These are phyloP conservation scores for Myotis planiceps DNA, from an alignment of 2,797 vertebrate species.

Conservation along the genomic window DNA sequence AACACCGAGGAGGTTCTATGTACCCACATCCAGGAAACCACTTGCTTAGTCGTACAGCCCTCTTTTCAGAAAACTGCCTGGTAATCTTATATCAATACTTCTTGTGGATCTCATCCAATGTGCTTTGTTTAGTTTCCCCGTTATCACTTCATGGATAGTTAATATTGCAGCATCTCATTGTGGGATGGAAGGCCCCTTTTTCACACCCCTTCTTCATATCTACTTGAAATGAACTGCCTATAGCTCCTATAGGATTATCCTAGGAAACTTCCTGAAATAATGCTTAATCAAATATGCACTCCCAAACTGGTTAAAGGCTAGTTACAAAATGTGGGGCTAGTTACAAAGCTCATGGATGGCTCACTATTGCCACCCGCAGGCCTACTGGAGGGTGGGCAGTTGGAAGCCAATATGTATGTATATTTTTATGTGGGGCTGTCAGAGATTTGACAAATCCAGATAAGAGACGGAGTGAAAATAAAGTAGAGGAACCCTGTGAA, in stretches of 20 bases:
- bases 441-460: not conserved
- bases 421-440: not conserved
- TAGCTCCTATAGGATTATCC: not conserved
- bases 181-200: not conserved
- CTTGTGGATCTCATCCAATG: not conserved
- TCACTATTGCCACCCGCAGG: not conserved
- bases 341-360: not conserved
- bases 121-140: not conserved
- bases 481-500: not conserved
- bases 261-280: not conserved
- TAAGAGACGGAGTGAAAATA: not conserved
- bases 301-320: not conserved
- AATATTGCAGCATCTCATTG: not conserved
- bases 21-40: conserved; percentile 19
- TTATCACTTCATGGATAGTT: not conserved
- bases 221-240: not conserved
- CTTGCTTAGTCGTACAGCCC: not conserved
- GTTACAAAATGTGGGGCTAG: too few species aligned
- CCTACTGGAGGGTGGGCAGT: not conserved
- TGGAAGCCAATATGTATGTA: not conserved
- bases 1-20: conserved; percentile 33
- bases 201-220: not conserved
- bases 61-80: not conserved
- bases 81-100: not conserved
- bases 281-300: not conserved